Conservation (phyloP, 2,113 vertebrate genomes). For the Sinocyclocheilus maitianheensis region DNA sequence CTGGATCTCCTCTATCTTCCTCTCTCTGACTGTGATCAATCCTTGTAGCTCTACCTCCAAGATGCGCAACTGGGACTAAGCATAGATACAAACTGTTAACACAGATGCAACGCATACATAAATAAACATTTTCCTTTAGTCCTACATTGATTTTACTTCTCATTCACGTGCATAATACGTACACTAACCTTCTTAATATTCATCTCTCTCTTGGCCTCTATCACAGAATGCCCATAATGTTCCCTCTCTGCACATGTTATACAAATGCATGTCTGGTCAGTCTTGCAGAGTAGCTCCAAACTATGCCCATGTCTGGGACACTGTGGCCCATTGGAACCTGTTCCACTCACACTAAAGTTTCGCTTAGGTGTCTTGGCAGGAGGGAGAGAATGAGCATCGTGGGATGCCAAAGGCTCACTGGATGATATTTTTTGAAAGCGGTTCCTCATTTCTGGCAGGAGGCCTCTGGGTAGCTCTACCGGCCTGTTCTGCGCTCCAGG, state of each 20-base stretch:
- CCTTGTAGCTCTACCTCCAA: constrained; percentile 67
- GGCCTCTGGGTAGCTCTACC: constrained; percentile 33
- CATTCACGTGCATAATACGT: too few relatives aligned
- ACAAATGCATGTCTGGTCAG: constrained; percentile 70
- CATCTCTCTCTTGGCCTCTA: constrained; percentile 68
- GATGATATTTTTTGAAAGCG: constrained; percentile 46
- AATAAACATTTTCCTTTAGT: background rate
- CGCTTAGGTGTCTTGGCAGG: background rate
- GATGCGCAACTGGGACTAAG: constrained; percentile 69
- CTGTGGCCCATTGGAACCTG: constrained; percentile 33
- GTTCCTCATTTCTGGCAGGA: constrained; percentile 50
- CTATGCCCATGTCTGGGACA: constrained; percentile 66
- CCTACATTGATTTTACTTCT: background rate
- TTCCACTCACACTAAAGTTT: background rate
- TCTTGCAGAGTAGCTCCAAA: constrained; percentile 72
- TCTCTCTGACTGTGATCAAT: constrained; percentile 66
- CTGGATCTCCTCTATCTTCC: constrained; percentile 67
- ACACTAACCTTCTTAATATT: constrained; percentile 69
- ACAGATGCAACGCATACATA: background rate
- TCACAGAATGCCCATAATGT: constrained; percentile 67
- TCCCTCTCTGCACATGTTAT: constrained; percentile 61
- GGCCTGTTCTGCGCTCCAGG: background rate
- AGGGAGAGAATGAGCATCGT: background rate
- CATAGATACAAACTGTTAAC: background rate
- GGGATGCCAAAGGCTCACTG: constrained; percentile 8